phyloP scores from a whole-genome alignment of 2,113 vertebrate genomes.

The Rallus limicola region DNA sequence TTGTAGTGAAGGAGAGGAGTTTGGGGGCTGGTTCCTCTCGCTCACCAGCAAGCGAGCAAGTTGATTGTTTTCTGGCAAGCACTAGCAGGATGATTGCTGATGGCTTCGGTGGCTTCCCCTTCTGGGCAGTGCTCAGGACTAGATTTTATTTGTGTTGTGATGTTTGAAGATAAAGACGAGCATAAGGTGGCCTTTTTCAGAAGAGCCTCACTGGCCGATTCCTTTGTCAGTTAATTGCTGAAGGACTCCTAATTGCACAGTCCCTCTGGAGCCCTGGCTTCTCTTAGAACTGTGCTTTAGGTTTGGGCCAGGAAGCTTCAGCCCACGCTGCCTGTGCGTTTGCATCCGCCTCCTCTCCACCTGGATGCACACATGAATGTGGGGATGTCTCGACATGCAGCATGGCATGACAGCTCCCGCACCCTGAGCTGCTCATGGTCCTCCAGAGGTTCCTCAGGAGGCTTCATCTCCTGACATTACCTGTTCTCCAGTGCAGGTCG shows the following conservation, averaged over 20 bases:
- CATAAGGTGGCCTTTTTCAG: constrained; percentile 43
- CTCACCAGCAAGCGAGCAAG: constrained; percentile 2
- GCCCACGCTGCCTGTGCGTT: constrained; percentile 33
- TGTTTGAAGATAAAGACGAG: constrained; percentile 33
- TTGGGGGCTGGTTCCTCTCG: constrained; percentile 43
- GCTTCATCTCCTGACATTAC: neutral
- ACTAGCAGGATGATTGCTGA: constrained; percentile 2
- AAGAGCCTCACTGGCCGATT: neutral
- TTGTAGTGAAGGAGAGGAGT: constrained; percentile 28
- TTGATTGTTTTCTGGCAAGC: constrained; percentile 56
- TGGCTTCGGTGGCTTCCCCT: neutral
- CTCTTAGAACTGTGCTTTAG: neutral
- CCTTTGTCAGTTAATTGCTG: neutral
- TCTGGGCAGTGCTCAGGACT: neutral
- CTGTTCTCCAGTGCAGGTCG: fast-evolving
- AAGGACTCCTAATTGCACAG: neutral
- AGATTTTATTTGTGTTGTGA: constrained; percentile 29
- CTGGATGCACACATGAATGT: neutral
- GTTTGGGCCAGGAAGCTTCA: constrained; percentile 37
- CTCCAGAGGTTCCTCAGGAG: neutral
- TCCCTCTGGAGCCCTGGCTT: neutral
- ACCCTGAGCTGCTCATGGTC: neutral
- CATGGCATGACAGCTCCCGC: neutral
- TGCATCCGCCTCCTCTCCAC: constrained; percentile 34
- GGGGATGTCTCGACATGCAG: neutral